Evolutionary conservation across 2,797 vertebrate genomes (phyloP), one percentile per base, ranked within the genome.

Genomic region (Crocidura indochinensis): DNA sequence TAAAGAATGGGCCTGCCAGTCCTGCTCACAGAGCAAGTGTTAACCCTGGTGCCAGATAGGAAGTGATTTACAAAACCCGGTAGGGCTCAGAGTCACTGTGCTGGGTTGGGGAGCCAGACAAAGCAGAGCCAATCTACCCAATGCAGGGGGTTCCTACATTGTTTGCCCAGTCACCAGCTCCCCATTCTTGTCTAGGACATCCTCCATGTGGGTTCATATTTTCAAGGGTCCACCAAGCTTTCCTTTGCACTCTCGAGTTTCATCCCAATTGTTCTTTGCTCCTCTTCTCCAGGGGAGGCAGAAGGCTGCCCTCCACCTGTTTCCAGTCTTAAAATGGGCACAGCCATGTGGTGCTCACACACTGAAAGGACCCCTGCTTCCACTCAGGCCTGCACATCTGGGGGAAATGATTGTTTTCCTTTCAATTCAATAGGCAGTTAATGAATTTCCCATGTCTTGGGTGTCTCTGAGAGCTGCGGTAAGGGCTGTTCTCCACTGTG

Each of bases 351-450:
- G 60, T 56, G 77, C 85, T 17, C 38, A 83, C 31, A 72, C 11
- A 26, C 78, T 77, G 46, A 89, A 91, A 64, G 73, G 64, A 92
- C 69, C 46, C 46, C 24, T 20, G 20, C 15, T 27, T 14, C 15
- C 51, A 4, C 38, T 60, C 51, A 4, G 46, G 60, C 74, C 56
- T 29, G 47, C 12, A 27, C 75, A 56, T 74, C 90, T 91, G 78
- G 56, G 78, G 87, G 87, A 93, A 93, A 47, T 85, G 67, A 53
- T 6, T 84, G 73, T 87, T 93, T 93, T 92, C 67, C 44, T 85
- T 72, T 86, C 84, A 81, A 81, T 95, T 95, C 84, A 95, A 73
- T 27, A 88, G 84, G 78, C 27, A 72, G n/a, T 84, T 93, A 79
- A 94, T 69, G 87, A 89, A 74, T 94, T 91, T 94, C 67, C 90